Evolutionary conservation across 2,888 invertebrate species (phyloP).

Genomic region (Diploptera punctata): DNA sequence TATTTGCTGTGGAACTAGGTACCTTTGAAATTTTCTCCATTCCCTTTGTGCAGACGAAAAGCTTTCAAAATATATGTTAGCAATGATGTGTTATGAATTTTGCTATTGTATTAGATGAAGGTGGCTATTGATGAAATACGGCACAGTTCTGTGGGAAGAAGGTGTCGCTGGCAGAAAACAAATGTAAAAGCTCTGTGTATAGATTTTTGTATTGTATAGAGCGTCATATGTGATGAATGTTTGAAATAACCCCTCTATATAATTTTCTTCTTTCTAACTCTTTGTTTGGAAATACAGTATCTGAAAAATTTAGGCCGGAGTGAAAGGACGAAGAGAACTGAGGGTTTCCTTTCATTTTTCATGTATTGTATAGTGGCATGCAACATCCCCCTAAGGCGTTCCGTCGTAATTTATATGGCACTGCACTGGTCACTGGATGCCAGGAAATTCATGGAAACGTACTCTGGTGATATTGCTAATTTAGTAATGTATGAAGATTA

Average conservation of each 20-base stretch:
- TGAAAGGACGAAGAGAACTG: not conserved
- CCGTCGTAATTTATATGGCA: not conserved
- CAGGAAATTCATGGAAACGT: not conserved
- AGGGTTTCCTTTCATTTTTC: slow-evolving; percentile 9
- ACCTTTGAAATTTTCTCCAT: not conserved
- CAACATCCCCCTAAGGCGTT: slow-evolving; percentile 2
- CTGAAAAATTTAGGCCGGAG: slow-evolving; percentile 2
- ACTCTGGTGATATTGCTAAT: too few species aligned
- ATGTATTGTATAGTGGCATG: slow-evolving; percentile 4
- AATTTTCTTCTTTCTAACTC: not conserved
- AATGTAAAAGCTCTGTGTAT: not conserved
- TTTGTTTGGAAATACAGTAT: slow-evolving; percentile 5
- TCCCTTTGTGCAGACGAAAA: not conserved
- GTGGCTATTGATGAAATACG: too few species aligned
- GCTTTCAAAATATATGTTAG: not conserved
- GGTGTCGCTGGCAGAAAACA: not conserved
- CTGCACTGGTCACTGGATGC: not conserved
- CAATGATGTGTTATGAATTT: too few species aligned
- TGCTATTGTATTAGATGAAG: too few species aligned
- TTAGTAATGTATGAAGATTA: too few species aligned
- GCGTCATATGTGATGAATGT: slow-evolving; percentile 7
- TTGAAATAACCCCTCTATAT: not conserved
- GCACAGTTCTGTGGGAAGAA: not conserved
- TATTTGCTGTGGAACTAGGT: not conserved
- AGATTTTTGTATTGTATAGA: not conserved